Evolutionary conservation across 2,888 invertebrate species (phyloP), one percentile per base, ranked within the genome.

Genomic region (Hoplodrina blanda): DNA sequence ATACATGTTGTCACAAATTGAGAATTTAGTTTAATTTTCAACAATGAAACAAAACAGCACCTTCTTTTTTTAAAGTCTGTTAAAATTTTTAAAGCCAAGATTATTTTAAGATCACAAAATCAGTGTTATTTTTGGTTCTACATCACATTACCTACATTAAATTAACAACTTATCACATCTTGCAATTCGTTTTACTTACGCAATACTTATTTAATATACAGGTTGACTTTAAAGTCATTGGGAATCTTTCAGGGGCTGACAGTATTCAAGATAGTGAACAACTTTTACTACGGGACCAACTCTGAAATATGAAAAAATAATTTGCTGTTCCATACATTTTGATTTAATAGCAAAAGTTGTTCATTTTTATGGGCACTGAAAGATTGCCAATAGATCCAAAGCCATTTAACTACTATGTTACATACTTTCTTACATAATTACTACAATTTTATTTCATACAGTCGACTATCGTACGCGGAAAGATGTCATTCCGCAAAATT

Each of bases 51-150:
- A 17, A 46, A 25, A 78, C 2, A 4, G 46, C 2, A 17, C 17
- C 17, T 49, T 17, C 44, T 37, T 53, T 37, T 4, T 53, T 8
- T 19, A n/a, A 37, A 53, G 11, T 10, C 37, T 10, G 30, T 20
- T 25, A 41, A 62, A 50, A 64, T 57, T 69, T n/a, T 49, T 67
- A 78, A 82, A 73, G 52, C 61, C 65, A 69, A 80, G 67, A 61
- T 59, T 63, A 55, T 62, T 64, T 56, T 61, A 53, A 53, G 37
- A 82, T 74, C 64, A 75, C 69, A 68, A 70, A 66, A 64, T 79
- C 52, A 41, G 20, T 56, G 61, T 75, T 69, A 49, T 81, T 84
- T 82, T 82, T 82, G 84, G 82, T 82, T 70, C 66, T 64, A 66
- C 69, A 76, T 79, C 83, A 82, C 83, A 80, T 61, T 55, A 71